Base-by-base conservation (phyloP, 2,113 vertebrate genomes). In the Dicrurus megarhynchus region DNA sequence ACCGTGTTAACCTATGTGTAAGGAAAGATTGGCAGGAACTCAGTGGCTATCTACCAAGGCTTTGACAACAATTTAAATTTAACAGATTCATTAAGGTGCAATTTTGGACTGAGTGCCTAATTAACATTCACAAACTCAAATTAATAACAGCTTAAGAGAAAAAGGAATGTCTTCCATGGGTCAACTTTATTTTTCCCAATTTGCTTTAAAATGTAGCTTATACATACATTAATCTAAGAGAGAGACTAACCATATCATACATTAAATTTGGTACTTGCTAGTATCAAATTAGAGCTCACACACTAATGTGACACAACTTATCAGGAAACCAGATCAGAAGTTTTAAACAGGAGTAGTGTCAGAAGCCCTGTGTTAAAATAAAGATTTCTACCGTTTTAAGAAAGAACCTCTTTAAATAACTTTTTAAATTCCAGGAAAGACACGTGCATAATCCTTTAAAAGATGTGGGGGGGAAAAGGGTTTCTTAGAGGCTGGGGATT, bases 81-180 rank as follows among this genome's bases (percentile, higher is more conserved):
- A 65, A 74, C 50, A 63, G 30, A 26, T 91, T 96, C 60, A 82
- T 96, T 93, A 97, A 81, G 68, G 68, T 87, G 53, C 13, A 89
- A 64, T 87, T 90, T 93, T 95, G 50, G 71, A 57, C 70, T 37
- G 71, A 89, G 27, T 67, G 57, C 20, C 74, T 86, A 93, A 87
- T 88, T 93, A 91, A 81, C 35, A 69, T 92, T 88, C 80, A 85
- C 42, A 84, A 27, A 81, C 49, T 88, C 50, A 89, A 90, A 91
- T 49, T 55, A 87, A 46, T 81, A 90, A 53, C 19, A 74, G 30
- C 37, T 74, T 75, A 87, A 79, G 47, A 91, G 53, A 94, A 74
- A 19, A 87, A 84, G 26, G 55, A 77, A 77, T 33, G 5, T 11
- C 86, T 78, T 57, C 3, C 16, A 68, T 55, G 64, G 64, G 9